phyloP scores from a whole-genome alignment of 2,113 vertebrate species.

The Catharus fuscescens region DNA sequence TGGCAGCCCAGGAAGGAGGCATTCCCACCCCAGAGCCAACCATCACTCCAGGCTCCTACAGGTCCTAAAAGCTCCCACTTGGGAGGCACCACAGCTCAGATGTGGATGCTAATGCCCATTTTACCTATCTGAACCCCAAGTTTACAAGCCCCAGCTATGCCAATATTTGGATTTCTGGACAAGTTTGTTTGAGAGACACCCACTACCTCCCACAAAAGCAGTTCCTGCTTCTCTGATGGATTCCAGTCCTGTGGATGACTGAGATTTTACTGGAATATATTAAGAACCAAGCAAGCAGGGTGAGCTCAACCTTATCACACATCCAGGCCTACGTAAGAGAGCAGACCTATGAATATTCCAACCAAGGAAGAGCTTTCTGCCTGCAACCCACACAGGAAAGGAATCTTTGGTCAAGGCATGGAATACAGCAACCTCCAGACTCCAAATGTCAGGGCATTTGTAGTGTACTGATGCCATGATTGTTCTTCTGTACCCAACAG shows the following conservation, averaged over 20 bases:
- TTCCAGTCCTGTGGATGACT: neutral
- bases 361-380: neutral
- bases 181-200: neutral
- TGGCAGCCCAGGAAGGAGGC: neutral
- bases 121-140: neutral
- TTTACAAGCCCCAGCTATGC: neutral
- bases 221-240: neutral
- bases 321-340: neutral
- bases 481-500: neutral
- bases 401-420: neutral
- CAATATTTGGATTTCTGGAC: neutral
- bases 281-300: neutral
- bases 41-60: neutral
- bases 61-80: neutral
- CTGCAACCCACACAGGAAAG: neutral
- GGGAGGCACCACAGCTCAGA: neutral
- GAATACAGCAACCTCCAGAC: neutral
- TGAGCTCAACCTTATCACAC: neutral
- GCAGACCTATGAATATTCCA: constrained; percentile 32
- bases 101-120: neutral
- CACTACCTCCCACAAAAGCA: neutral
- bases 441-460: neutral
- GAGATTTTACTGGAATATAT: neutral
- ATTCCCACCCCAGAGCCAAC: neutral
- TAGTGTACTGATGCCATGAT: neutral